These are phyloP conservation scores for Gymnocypris eckloni DNA, from an alignment of 2,797 vertebrate species.

Conservation along the genomic window DNA sequence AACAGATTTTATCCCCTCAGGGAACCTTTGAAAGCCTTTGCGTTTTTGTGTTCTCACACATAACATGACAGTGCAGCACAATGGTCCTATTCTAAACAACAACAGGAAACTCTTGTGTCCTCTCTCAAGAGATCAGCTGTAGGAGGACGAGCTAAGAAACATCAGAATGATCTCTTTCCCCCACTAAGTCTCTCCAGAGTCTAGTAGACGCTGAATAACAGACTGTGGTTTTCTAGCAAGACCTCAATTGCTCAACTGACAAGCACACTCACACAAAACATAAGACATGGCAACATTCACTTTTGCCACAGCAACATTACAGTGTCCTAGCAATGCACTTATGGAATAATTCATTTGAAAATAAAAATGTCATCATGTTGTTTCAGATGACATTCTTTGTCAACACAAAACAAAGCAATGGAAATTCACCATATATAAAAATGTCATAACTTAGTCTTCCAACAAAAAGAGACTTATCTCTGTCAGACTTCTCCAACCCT, in stretches of 20 bases:
- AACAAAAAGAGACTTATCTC: background rate
- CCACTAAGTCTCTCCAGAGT: background rate
- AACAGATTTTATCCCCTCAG: background rate
- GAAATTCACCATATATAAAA: background rate
- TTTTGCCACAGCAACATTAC: background rate
- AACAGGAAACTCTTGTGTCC: background rate
- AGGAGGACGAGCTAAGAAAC: background rate
- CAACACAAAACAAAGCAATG: background rate
- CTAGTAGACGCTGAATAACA: background rate
- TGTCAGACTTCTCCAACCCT: background rate
- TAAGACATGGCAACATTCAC: background rate
- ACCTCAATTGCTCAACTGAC: conserved; percentile 16
- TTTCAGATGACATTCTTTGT: background rate
- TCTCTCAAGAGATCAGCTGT: conserved; percentile 14
- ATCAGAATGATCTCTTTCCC: conserved; percentile 1
- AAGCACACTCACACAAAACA: conserved; percentile 15
- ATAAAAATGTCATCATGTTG: background rate
- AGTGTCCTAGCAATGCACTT: background rate
- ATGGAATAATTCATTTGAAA: background rate
- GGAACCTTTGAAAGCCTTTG: background rate
- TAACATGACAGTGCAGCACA: background rate
- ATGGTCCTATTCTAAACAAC: background rate
- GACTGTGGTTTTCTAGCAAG: conserved; percentile 24
- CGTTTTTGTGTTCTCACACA: conserved; percentile 1
- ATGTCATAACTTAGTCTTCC: background rate